phyloP scores from a whole-genome alignment of 1,140 invertebrate genomes.

The Bactericera cockerelli region DNA sequence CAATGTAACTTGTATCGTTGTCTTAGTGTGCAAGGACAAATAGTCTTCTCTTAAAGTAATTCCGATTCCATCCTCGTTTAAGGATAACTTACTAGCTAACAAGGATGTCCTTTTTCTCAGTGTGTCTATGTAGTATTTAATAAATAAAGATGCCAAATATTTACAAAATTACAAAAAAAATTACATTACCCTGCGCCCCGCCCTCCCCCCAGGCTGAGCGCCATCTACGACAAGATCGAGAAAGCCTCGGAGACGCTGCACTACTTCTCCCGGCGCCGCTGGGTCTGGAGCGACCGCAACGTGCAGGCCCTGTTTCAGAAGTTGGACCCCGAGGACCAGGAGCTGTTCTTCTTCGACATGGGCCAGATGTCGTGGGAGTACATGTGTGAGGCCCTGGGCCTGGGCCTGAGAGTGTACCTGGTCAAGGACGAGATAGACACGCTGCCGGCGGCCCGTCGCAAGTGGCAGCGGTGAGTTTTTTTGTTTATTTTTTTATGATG shows the following conservation, averaged over 20 bases:
- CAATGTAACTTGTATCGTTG: no score
- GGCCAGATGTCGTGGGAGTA: conserved; percentile 39
- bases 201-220: conserved; percentile 42
- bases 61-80: no score
- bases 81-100: no score
- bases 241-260: conserved; percentile 49
- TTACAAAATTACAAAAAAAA: no score
- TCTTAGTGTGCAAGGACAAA: no score
- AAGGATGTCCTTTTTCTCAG: no score
- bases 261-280: conserved; percentile 52
- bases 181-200: no score
- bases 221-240: conserved; percentile 54
- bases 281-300: conserved; percentile 54
- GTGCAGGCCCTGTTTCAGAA: conserved; percentile 39
- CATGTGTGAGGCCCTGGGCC: conserved; percentile 39
- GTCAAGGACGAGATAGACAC: conserved; percentile 43
- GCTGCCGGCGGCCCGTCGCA: conserved; percentile 33
- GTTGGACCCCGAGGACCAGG: conserved; percentile 41
- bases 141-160: no score
- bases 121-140: no score
- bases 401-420: conserved; percentile 39
- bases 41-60: no score
- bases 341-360: conserved; percentile 53
- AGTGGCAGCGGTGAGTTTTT: conserved; percentile 34
- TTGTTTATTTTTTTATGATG: not conserved